These are phyloP conservation scores for Chloroceryle amazona DNA, from an alignment of 2,797 vertebrate genomes.

Conservation along the genomic window DNA sequence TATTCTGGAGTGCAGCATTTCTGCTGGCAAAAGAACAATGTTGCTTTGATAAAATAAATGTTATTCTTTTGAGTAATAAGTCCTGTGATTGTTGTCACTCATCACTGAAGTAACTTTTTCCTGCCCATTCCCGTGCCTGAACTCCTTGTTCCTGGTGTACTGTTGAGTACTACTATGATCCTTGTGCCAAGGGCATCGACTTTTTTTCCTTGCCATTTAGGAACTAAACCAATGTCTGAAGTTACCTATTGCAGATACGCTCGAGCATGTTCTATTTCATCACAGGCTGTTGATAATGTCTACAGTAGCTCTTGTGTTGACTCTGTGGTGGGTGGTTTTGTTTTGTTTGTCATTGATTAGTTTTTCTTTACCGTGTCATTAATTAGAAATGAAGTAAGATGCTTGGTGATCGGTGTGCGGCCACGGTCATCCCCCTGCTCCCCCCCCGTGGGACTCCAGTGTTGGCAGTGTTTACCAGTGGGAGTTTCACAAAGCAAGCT, in stretches of 20 bases:
- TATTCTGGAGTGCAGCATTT: neutral
- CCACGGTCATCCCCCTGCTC: fast-evolving
- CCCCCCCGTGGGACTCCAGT: fast-evolving
- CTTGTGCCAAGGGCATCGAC: neutral
- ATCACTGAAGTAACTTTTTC: neutral
- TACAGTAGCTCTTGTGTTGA: neutral
- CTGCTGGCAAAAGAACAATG: neutral
- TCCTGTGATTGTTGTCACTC: neutral
- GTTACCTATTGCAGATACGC: neutral
- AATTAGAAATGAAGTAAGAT: neutral
- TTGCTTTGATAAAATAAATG: neutral
- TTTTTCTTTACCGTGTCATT: neutral
- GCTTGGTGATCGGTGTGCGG: neutral
- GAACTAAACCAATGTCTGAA: neutral
- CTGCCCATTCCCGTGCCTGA: neutral
- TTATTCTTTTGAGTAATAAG: neutral
- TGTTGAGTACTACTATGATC: neutral
- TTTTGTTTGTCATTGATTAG: no score
- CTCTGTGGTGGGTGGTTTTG: neutral
- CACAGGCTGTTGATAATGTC: neutral
- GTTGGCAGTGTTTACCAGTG: neutral
- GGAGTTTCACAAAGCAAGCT: neutral
- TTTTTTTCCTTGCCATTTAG: neutral
- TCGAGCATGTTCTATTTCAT: neutral
- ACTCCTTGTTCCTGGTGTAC: neutral